These are phyloP conservation scores for Suricata suricatta DNA, from an alignment of 2,113 vertebrate species.

Conservation along the genomic window DNA sequence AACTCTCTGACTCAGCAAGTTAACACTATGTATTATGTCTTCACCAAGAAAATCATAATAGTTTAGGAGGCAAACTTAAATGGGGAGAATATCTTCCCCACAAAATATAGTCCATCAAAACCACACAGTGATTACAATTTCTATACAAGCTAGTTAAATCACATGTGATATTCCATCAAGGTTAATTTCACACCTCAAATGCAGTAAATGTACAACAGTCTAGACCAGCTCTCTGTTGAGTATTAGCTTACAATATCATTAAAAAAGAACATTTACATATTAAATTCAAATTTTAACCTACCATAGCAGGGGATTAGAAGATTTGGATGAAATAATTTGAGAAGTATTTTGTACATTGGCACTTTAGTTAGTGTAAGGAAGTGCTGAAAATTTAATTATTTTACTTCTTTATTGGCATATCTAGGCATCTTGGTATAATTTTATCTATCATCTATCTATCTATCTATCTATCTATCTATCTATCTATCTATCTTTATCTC, in stretches of 20 bases:
- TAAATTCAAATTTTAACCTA: conserved; percentile 17
- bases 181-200: background rate
- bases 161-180: background rate
- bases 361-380: background rate
- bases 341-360: background rate
- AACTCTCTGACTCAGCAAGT: background rate
- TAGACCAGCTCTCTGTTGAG: background rate
- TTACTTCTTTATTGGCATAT: background rate
- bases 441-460: too few relatives aligned
- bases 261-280: background rate
- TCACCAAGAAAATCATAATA: background rate
- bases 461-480: background rate
- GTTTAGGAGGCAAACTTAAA: background rate
- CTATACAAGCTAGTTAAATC: background rate
- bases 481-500: too few relatives aligned
- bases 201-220: background rate
- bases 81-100: background rate
- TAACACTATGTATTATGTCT: background rate
- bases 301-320: background rate
- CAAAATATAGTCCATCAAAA: background rate
- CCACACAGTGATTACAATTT: background rate
- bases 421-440: background rate
- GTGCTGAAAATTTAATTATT: background rate
- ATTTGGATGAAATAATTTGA: background rate
- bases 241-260: background rate